Evolutionary conservation across 2,797 vertebrate species (phyloP).

Genomic region (Meriones psammophilus): DNA sequence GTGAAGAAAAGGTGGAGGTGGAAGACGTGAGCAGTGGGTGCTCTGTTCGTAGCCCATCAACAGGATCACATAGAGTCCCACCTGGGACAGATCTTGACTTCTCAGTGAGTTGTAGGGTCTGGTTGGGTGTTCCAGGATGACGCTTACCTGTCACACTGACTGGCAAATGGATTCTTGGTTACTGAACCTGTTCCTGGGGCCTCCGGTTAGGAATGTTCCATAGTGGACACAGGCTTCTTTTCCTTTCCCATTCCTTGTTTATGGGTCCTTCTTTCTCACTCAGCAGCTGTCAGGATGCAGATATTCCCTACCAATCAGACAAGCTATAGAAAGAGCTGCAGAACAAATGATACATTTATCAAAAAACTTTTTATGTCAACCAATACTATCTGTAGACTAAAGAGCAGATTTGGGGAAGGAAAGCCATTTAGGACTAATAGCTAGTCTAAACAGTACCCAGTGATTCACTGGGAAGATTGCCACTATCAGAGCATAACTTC

Average conservation of each 20-base stretch:
- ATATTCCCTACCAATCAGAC: constrained; percentile 1
- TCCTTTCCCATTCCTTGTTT: neutral
- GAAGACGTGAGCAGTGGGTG: too few relatives aligned
- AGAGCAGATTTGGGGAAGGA: neutral
- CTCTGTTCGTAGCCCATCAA: neutral
- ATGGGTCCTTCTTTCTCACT: neutral
- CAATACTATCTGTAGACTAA: neutral
- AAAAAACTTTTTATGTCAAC: neutral
- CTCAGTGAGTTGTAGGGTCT: neutral
- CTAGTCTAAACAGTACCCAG: neutral
- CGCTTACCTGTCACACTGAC: neutral
- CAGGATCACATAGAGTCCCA: neutral
- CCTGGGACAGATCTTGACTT: rapidly evolving
- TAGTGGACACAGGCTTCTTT: neutral
- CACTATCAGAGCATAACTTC: neutral
- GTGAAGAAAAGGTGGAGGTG: neutral
- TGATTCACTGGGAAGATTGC: neutral
- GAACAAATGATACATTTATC: neutral
- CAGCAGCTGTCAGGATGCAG: neutral
- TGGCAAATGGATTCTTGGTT: neutral
- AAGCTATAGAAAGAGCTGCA: constrained; percentile 16
- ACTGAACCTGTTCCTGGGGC: neutral
- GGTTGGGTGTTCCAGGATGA: neutral
- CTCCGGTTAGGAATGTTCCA: neutral
- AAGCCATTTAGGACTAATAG: neutral